Evolutionary conservation across 2,888 invertebrate species (phyloP), one percentile per base, ranked within the genome.

Genomic region (Drosophila koepferae): DNA sequence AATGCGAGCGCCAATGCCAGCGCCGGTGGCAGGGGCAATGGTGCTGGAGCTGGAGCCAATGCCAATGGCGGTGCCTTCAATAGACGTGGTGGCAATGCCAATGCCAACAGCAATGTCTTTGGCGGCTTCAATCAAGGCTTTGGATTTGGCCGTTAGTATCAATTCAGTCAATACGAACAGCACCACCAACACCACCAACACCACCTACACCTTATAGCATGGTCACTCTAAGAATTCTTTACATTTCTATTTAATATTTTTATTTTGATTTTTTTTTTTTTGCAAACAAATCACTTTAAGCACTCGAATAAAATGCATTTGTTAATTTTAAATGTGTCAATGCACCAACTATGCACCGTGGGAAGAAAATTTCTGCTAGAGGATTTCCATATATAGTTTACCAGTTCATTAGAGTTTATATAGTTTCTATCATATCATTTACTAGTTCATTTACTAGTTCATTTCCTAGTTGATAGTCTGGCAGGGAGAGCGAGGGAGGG

Each of bases 1-100:
- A 88, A 75, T 59, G 91, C 90, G 5, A 81, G 79, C 34, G 86
- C 91, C 10, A 80, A 65, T 60, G 87, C 91, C 8, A 79, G 68
- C 16, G 83, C 91, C 10, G 81, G 80, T 0, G 79, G 81, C 0
- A 16, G 8, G 7, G 63, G 67, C 0, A 68, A 73, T 31, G 63
- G 54, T 0, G 68, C 61, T 3, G 81, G 77, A 1, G 81, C 80
- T 0, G 71, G 65, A 18, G 86, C 77, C 43, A 58, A 68, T 18
- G 80, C 77, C 20, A 73, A 72, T 2, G 71, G 77, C 9, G 67
- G 69, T 10, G 74, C 55, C 0, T 71, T 70, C 20, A 65, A 46
- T 44, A n/a, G 44, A 4, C n/a, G 44, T 18, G 75, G 72, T 20
- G 79, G 71, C 58, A 76, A 71, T 23, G 79, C 72, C 58, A 75